Evolutionary conservation across 2,888 invertebrate genomes (phyloP), one percentile per base, ranked within the genome.

Genomic region (Lacanobia oleracea): DNA sequence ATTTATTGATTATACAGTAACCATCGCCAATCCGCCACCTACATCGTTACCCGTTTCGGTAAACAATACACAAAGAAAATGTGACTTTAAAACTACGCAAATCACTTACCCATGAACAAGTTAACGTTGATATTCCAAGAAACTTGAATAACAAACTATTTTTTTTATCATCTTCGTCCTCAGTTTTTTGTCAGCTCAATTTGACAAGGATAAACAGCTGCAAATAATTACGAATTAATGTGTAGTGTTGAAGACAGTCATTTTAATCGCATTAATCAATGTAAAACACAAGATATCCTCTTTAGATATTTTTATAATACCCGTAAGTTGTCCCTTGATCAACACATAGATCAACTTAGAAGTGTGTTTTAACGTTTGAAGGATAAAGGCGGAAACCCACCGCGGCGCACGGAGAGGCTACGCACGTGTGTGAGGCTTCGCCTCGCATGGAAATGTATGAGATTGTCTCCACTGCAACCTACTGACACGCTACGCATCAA

Each of bases 101-200:
- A 85, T 79, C 75, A 81, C 77, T 76, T 77, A 81, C 54, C 79
- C 72, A 79, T 78, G 77, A 80, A 71, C 81, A 81, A 67, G 72
- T 76, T 64, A 74, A 78, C 72, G 62, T 80, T 73, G 67, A 75
- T 64, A 78, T 86, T 85, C 85, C 83, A 75, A 86, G 83, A 85
- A 86, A 74, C 79, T 72, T 79, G 84, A 86, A 87, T 81, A 86
- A 84, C 79, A 86, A 87, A 85, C 73, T 59, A 82, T 77, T 81
- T 79, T 82, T 77, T 73, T 21, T 81, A 74, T 75, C 64, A 56
- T 67, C 64, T 54, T 66, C 67, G 73, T 64, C 63, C 68, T 64
- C 54, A 69, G 61, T 79, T 86, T 86, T 85, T 87, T 83, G 77
- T 69, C 54, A 67, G 62, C 67, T 75, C 75, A 77, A 80, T 72